These are phyloP conservation scores for Varanus salvator DNA, from an alignment of 2,113 vertebrate species.

Conservation along the genomic window DNA sequence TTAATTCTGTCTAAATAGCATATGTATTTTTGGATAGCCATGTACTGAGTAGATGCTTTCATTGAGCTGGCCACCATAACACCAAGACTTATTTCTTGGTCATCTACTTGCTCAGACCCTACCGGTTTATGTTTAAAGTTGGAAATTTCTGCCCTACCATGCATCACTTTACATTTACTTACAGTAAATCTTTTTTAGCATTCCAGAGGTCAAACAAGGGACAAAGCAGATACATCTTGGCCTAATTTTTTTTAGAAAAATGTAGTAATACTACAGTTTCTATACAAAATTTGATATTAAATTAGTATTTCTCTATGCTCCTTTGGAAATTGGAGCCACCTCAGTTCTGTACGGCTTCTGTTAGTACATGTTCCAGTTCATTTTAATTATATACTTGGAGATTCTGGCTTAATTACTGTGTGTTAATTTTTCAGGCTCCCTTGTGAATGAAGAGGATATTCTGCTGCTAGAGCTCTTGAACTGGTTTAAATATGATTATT, in stretches of 20 bases:
- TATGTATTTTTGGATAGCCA: too few species aligned
- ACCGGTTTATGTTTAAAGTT: too few species aligned
- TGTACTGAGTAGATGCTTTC: too few species aligned
- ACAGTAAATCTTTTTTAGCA: too few species aligned
- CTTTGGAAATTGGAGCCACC: not conserved
- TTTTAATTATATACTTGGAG: not conserved
- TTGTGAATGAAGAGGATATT: slow-evolving; percentile 86
- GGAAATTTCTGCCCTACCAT: too few species aligned
- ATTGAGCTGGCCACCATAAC: too few species aligned
- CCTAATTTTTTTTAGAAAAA: slow-evolving; percentile 11
- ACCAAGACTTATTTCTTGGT: too few species aligned
- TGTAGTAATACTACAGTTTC: not conserved
- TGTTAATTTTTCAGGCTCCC: slow-evolving; percentile 78
- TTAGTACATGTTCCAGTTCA: not conserved
- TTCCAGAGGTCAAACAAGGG: not conserved
- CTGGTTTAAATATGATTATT: slow-evolving; percentile 97
- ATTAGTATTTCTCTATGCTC: not conserved
- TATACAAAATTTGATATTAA: not conserved
- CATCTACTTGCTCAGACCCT: too few species aligned
- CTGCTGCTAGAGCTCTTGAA: slow-evolving; percentile 90
- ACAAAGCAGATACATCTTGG: not conserved
- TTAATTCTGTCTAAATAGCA: too few species aligned
- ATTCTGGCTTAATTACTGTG: slow-evolving; percentile 12
- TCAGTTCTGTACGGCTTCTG: not conserved
- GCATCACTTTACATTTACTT: too few species aligned